Percentiles rank a stretch among this genome's conserved stretches.
Conservation (phyloP, 1,140 invertebrate genomes). For the Arion vulgaris region DNA sequence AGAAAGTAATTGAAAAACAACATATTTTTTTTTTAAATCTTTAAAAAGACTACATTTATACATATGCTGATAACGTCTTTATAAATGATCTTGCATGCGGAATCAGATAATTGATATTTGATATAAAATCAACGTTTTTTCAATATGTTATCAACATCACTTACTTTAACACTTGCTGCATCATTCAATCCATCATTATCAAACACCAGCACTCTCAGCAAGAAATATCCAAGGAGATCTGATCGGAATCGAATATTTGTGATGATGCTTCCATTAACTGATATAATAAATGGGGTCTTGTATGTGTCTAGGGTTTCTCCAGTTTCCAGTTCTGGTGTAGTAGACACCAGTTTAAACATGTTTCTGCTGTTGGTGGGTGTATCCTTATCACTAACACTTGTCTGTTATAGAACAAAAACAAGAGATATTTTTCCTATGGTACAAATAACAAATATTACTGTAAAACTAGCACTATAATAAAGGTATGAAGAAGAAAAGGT, state of each 20-base stretch:
- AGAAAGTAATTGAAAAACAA: no score
- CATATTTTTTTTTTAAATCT: no score
- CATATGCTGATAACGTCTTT: no score
- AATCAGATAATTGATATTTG: no score
- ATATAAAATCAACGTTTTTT: no score
- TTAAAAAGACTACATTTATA: no score
- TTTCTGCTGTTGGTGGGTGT: constrained; percentile 24
- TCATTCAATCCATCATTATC: constrained; percentile 13
- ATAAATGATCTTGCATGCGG: no score
- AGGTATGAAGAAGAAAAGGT: no score
- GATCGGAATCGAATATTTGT: constrained; percentile 25
- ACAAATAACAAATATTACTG: no score
- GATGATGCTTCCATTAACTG: constrained; percentile 6
- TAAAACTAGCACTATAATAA: no score
- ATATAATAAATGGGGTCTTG: constrained; percentile 12
- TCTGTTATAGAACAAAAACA: neutral
- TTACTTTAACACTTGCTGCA: constrained; percentile 25
- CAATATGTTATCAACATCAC: neutral
- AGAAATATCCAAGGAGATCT: constrained; percentile 24
- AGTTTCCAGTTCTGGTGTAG: neutral
- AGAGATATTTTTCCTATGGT: neutral
- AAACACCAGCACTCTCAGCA: constrained; percentile 12
- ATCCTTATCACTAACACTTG: constrained; percentile 23
- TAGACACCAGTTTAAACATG: constrained; percentile 10
- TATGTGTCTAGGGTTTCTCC: neutral